phyloP scores from a whole-genome alignment of 2,797 vertebrate genomes.

The Okamejei kenojei region DNA sequence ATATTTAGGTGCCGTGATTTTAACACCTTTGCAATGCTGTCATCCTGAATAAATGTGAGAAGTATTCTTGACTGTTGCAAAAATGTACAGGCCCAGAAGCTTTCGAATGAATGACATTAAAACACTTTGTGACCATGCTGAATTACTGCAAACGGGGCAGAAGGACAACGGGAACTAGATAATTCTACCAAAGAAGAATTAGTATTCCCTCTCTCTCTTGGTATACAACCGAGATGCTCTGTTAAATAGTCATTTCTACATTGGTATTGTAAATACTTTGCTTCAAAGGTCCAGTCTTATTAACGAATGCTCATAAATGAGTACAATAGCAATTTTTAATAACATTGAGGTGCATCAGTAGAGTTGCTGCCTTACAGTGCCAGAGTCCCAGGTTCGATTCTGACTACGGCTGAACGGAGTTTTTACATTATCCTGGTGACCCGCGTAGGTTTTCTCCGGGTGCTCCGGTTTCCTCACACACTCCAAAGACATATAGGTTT shows the following conservation, averaged over 20 bases:
- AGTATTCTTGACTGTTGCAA: conserved; percentile 24
- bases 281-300: conserved; percentile 24
- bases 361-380: no score
- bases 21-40: conserved; percentile 11
- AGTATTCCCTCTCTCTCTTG: background rate
- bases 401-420: no score
- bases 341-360: no score
- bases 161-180: background rate
- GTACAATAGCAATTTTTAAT: background rate
- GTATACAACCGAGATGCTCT: background rate
- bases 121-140: background rate
- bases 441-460: no score
- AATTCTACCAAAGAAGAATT: conserved; percentile 3
- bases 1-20: conserved; percentile 22
- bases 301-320: background rate
- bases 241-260: background rate
- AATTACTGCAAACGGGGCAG: background rate
- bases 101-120: conserved; percentile 4
- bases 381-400: no score
- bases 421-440: no score
- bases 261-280: background rate
- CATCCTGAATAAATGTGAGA: conserved; percentile 21
- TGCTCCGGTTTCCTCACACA: no score
- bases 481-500: no score
- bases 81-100: background rate